A percentile compares a stretch with the other conserved stretches of the same genome.
Conservation (phyloP, 2,113 vertebrate species). For the Odontesthes bonariensis region DNA sequence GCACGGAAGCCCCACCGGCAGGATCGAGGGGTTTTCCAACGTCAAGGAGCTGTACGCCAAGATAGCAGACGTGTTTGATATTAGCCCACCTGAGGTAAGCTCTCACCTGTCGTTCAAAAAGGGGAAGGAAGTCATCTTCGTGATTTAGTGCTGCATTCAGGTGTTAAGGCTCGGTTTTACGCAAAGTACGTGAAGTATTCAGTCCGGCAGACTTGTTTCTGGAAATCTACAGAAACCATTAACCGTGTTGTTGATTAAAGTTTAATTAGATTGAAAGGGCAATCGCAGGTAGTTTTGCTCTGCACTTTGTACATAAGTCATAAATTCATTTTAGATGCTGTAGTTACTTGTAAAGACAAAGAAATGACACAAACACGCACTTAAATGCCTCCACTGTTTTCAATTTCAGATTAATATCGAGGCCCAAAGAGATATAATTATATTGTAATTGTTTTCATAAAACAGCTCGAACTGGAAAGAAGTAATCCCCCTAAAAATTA, state of each 20-base stretch:
- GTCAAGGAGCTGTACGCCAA: constrained; percentile 89
- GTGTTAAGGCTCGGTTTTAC: constrained; percentile 1
- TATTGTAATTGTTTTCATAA: no score
- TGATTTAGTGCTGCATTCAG: constrained; percentile 26
- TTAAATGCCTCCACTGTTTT: neutral
- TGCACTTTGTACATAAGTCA: neutral
- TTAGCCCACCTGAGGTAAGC: constrained; percentile 87
- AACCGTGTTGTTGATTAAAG: no score
- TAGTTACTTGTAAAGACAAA: neutral
- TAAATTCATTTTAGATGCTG: no score
- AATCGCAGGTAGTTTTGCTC: no score
- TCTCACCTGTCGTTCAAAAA: constrained; percentile 14
- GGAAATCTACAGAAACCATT: neutral
- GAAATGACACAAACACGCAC: neutral
- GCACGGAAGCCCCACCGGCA: constrained; percentile 91
- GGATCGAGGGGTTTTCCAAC: constrained; percentile 90
- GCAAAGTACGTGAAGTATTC: constrained; percentile 11
- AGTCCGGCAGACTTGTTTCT: neutral
- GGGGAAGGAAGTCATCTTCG: neutral
- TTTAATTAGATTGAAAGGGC: no score
- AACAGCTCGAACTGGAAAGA: no score
- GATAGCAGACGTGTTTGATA: constrained; percentile 87
- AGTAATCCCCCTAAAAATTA: no score
- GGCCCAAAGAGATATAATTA: no score
- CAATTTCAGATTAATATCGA: no score